Conservation (phyloP, 2,797 vertebrate species). For the Lutjanus campechanus region DNA sequence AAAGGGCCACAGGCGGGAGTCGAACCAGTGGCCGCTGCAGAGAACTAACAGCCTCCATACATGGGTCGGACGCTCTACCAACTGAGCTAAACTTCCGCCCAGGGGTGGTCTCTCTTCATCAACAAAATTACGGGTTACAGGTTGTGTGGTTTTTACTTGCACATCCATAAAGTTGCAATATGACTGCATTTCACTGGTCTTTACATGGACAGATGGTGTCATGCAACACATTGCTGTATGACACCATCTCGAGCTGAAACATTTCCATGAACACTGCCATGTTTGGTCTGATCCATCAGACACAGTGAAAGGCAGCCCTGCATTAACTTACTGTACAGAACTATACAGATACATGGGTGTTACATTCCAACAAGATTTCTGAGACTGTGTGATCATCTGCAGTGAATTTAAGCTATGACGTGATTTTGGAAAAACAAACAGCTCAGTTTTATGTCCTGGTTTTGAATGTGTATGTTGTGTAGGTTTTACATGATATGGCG, state of each 20-base stretch:
- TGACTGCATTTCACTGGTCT: background rate
- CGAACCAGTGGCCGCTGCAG: too few relatives aligned
- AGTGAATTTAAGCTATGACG: conserved; percentile 56
- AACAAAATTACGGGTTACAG: background rate
- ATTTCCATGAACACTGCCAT: background rate
- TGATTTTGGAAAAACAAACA: conserved; percentile 69
- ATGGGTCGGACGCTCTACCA: too few relatives aligned
- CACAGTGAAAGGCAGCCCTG: conserved; percentile 16
- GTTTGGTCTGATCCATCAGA: conserved; percentile 31
- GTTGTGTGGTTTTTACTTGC: background rate
- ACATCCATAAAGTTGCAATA: background rate
- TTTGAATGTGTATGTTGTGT: conserved; percentile 58
- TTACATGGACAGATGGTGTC: background rate
- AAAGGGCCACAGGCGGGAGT: too few relatives aligned
- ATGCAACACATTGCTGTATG: conserved; percentile 7
- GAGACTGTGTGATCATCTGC: conserved; percentile 54
- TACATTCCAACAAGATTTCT: conserved; percentile 31
- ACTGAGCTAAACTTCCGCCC: too few relatives aligned
- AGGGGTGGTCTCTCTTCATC: background rate
- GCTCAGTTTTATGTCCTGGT: conserved; percentile 53
- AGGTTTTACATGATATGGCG: conserved; percentile 71
- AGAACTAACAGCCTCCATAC: too few relatives aligned
- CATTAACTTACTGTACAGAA: conserved; percentile 14
- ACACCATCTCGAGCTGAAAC: conserved; percentile 20
- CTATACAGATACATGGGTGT: conserved; percentile 15